Percentiles rank a stretch among this genome's conserved stretches.
These are phyloP conservation scores for Tiliacea citrago DNA, from an alignment of 2,888 invertebrate species.

Conservation along the genomic window DNA sequence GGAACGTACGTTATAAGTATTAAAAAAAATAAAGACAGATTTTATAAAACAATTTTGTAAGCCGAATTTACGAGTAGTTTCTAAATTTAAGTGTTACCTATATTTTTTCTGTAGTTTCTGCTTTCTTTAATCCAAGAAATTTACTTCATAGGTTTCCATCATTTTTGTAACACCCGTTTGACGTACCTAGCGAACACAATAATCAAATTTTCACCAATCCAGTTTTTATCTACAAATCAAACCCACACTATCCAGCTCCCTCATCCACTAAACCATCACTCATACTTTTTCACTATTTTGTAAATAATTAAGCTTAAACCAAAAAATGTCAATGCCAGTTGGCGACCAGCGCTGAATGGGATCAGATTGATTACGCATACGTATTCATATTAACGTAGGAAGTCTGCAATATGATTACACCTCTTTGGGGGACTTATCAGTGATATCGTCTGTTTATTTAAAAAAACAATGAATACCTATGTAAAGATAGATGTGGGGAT, in stretches of 20 bases:
- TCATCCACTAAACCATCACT: conserved; percentile 43
- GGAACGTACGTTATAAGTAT: too few species aligned
- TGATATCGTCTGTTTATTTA: not conserved
- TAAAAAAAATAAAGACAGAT: too few species aligned
- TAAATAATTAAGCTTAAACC: conserved; percentile 89
- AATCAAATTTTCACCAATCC: not conserved
- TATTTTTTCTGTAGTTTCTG: too few species aligned
- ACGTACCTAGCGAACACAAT: too few species aligned
- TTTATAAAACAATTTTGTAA: too few species aligned
- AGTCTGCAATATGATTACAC: conserved; percentile 30
- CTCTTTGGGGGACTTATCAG: conserved; percentile 4
- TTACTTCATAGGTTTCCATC: too few species aligned
- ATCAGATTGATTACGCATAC: conserved; percentile 74
- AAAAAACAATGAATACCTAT: not conserved
- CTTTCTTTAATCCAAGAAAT: too few species aligned
- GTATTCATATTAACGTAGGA: conserved; percentile 57
- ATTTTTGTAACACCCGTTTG: too few species aligned
- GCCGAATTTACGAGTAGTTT: too few species aligned
- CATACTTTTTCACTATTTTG: conserved; percentile 84
- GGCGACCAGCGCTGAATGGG: conserved; percentile 70
- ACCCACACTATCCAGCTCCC: conserved; percentile 50
- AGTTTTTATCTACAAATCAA: conserved; percentile 66
- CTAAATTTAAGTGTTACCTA: too few species aligned
- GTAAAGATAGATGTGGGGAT: not conserved
- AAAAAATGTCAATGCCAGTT: conserved; percentile 86